These are phyloP conservation scores for Caiman crocodilus DNA, from an alignment of 2,797 vertebrate genomes.

Conservation along the genomic window DNA sequence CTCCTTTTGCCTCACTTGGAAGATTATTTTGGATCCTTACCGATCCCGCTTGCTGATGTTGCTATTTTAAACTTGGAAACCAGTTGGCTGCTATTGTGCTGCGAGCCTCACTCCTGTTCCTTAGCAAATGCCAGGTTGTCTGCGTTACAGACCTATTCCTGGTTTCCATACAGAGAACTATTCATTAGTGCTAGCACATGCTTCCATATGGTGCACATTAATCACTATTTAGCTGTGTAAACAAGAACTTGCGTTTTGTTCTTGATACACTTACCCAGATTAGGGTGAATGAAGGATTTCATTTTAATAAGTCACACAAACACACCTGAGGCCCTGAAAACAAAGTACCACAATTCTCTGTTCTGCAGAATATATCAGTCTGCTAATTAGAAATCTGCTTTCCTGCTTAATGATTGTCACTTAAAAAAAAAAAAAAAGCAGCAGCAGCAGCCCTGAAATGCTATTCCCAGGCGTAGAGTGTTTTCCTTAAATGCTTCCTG, in stretches of 20 bases:
- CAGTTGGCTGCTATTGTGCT: constrained; percentile 56
- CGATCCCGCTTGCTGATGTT: constrained; percentile 51
- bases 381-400: constrained; percentile 68
- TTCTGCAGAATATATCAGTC: constrained; percentile 19
- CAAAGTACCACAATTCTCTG: background rate
- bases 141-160: constrained; percentile 43
- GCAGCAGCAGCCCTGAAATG: constrained; percentile 50
- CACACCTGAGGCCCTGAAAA: constrained; percentile 53
- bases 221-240: constrained; percentile 73
- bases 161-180: constrained; percentile 42
- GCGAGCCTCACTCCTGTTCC: constrained; percentile 48
- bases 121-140: background rate
- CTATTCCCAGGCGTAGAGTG: constrained; percentile 34
- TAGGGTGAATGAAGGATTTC: constrained; percentile 66
- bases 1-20: constrained; percentile 32
- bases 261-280: constrained; percentile 43
- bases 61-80: constrained; percentile 42
- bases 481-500: constrained; percentile 6
- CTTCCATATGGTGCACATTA: constrained; percentile 68
- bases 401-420: constrained; percentile 27
- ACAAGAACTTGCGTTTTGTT: constrained; percentile 60
- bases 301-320: constrained; percentile 40
- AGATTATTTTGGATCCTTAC: constrained; percentile 24
- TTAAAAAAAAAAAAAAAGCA: constrained; percentile 27
- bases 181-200: constrained; percentile 49